phyloP scores from a whole-genome alignment of 2,113 vertebrate genomes.

The Circaetus cinerascens region DNA sequence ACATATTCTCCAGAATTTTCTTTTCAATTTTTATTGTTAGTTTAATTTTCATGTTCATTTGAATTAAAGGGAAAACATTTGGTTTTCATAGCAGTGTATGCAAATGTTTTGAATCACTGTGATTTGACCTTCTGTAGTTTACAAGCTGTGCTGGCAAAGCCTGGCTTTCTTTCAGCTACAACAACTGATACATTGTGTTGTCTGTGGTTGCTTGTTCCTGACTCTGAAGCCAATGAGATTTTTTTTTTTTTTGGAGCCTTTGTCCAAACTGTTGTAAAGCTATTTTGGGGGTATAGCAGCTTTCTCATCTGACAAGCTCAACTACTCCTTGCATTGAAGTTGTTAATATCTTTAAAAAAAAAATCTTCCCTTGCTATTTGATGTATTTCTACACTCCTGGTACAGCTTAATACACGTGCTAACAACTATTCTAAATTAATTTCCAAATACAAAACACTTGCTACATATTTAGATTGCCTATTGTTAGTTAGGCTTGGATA shows the following conservation, averaged over 20 bases:
- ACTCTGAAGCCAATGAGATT: background rate
- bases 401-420: background rate
- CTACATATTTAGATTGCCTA: background rate
- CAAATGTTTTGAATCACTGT: constrained; percentile 52
- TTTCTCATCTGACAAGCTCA: constrained; percentile 4
- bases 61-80: constrained; percentile 49
- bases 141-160: constrained; percentile 49
- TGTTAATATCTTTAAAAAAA: background rate
- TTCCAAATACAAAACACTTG: background rate
- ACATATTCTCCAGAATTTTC: background rate
- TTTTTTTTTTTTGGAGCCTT: background rate
- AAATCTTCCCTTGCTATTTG: background rate
- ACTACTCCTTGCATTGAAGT: background rate
- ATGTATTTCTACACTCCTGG: background rate
- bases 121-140: constrained; percentile 54
- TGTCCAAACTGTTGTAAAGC: constrained; percentile 14
- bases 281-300: background rate
- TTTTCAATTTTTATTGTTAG: constrained; percentile 20
- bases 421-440: background rate
- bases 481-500: background rate
- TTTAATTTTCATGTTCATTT: constrained; percentile 32
- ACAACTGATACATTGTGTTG: background rate
- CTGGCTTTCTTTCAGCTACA: constrained; percentile 41
- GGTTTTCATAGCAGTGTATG: constrained; percentile 34
- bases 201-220: constrained; percentile 32